phyloP scores from a whole-genome alignment of 2,888 invertebrate genomes.

The Coelopa pilipes region DNA sequence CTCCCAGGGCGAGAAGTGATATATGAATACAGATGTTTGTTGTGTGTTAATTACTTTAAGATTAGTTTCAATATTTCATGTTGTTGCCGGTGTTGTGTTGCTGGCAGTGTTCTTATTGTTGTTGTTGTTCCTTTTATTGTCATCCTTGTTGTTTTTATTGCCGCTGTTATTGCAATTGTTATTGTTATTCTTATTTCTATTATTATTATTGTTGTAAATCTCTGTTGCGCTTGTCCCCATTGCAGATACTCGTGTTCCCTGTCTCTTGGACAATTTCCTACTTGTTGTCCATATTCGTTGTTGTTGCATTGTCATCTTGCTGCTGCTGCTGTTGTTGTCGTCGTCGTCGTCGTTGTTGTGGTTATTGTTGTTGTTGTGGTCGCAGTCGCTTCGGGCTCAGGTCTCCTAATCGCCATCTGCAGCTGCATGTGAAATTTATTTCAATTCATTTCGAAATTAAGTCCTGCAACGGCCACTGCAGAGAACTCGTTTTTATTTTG shows the following conservation, averaged over 20 bases:
- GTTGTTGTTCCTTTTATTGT: neutral
- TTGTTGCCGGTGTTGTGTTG: neutral
- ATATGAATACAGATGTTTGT: neutral
- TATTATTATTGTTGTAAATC: too few species aligned
- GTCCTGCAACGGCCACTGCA: neutral
- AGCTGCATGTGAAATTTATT: constrained; percentile 10
- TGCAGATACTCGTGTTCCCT: too few species aligned
- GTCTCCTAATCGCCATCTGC: neutral
- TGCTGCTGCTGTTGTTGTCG: neutral
- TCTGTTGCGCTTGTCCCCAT: too few species aligned
- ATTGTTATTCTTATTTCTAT: too few species aligned
- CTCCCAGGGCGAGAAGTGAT: neutral
- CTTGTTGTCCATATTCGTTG: too few species aligned
- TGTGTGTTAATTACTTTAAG: constrained; percentile 19
- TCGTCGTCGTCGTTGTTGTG: neutral
- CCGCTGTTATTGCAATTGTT: too few species aligned
- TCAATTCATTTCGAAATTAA: neutral
- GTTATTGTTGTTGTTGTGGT: neutral
- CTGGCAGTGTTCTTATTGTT: neutral
- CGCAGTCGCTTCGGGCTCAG: too few species aligned
- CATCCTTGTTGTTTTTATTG: neutral
- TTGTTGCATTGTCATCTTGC: too few species aligned
- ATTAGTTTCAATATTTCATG: constrained; percentile 17
- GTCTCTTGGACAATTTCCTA: too few species aligned
- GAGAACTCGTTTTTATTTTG: too few species aligned